Conservation (phyloP, 1,140 invertebrate species). For the Brevipalpus yothersi region DNA sequence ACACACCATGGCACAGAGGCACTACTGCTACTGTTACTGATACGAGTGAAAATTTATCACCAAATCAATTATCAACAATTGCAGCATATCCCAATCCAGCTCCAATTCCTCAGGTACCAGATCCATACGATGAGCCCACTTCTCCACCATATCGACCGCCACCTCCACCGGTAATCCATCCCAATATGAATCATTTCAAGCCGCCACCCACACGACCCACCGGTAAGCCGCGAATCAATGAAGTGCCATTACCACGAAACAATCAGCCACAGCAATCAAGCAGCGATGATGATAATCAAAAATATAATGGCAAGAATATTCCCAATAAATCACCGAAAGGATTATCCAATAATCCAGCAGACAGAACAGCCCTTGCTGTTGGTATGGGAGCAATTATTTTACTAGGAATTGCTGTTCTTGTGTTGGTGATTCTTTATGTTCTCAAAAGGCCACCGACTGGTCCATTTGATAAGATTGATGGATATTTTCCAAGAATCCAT, state of each 20-base stretch:
- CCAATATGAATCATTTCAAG: no score
- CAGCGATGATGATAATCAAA: neutral
- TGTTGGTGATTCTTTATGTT: neutral
- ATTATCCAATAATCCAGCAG: constrained; percentile 1
- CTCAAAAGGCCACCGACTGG: neutral
- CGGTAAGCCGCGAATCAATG: neutral
- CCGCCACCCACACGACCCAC: neutral
- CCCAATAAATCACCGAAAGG: neutral
- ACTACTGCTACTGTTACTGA: neutral
- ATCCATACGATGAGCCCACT: neutral
- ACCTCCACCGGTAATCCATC: neutral
- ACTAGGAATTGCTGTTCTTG: constrained; percentile 52
- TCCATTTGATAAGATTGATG: neutral
- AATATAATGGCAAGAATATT: neutral
- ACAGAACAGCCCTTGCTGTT: constrained; percentile 38
- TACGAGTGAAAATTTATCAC: neutral
- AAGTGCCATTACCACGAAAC: neutral
- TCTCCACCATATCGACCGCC: neutral
- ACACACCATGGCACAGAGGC: neutral
- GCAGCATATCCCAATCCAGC: neutral
- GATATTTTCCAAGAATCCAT: neutral
- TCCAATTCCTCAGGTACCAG: neutral
- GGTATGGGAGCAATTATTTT: constrained; percentile 69
- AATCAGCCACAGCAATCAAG: neutral
- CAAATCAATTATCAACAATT: neutral